Conservation (phyloP, 2,113 vertebrate genomes). For the Verasper variegatus region DNA sequence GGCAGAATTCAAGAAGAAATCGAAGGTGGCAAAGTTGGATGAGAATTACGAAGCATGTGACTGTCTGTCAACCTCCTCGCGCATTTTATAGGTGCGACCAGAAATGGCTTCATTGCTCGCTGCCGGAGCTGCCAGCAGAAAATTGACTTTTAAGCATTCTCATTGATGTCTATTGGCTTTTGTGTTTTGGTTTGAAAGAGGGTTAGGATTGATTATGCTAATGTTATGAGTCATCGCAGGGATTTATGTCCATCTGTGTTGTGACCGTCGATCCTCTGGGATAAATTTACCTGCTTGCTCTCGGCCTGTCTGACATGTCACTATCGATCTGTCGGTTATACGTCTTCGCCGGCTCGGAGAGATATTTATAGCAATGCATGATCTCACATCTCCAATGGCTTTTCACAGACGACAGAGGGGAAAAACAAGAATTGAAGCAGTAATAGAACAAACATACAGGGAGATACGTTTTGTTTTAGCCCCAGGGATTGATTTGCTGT, state of each 20-base stretch:
- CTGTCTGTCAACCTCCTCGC: constrained; percentile 5
- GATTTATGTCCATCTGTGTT: constrained; percentile 2
- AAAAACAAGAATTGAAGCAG: neutral
- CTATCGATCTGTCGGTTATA: constrained; percentile 32
- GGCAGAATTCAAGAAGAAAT: constrained; percentile 43
- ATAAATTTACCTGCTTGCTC: constrained; percentile 32
- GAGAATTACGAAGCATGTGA: constrained; percentile 39
- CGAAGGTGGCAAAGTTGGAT: constrained; percentile 27
- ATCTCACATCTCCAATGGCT: constrained; percentile 10
- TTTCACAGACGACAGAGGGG: neutral
- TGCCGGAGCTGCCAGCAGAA: constrained; percentile 6
- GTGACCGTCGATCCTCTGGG: constrained; percentile 4
- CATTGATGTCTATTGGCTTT: constrained; percentile 23
- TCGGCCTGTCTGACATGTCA: constrained; percentile 29
- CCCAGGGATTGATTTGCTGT: neutral
- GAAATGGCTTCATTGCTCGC: constrained; percentile 26
- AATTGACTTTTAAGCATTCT: constrained; percentile 18
- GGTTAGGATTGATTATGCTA: constrained; percentile 49
- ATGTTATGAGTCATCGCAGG: constrained; percentile 34
- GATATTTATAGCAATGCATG: constrained; percentile 11
- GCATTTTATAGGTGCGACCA: neutral
- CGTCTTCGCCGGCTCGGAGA: neutral
- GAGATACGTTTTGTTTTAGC: too few species aligned
- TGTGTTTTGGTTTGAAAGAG: constrained; percentile 16
- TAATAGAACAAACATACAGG: neutral